Percentiles rank a stretch among this genome's conserved stretches.
These are phyloP conservation scores for Sylvicola cinctus DNA, from an alignment of 2,888 invertebrate species.

Conservation along the genomic window DNA sequence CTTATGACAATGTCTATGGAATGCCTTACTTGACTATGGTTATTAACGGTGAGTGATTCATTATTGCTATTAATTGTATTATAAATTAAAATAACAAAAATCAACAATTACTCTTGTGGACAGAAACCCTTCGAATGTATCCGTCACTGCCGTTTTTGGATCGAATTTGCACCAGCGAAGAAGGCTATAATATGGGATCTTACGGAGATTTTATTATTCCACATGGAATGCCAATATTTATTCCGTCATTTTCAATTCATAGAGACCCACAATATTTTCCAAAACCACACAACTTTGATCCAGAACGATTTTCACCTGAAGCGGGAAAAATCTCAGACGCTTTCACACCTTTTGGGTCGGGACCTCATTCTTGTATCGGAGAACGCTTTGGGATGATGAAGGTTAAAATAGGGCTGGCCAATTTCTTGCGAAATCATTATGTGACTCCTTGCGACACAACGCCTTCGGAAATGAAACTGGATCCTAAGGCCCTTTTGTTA, in stretches of 20 bases:
- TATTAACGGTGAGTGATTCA: constrained; percentile 3
- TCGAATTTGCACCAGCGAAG: constrained; percentile 15
- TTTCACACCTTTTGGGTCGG: constrained; percentile 23
- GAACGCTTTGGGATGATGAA: constrained; percentile 22
- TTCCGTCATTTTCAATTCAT: constrained; percentile 19
- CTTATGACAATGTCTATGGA: constrained; percentile 21
- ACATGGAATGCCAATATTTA: constrained; percentile 18
- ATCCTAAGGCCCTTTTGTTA: constrained; percentile 19
- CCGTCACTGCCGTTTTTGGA: constrained; percentile 22
- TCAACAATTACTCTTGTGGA: background rate
- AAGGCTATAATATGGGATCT: constrained; percentile 16
- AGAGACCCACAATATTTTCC: constrained; percentile 22
- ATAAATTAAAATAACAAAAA: constrained; percentile 7
- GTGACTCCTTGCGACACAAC: constrained; percentile 16
- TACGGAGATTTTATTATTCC: constrained; percentile 15
- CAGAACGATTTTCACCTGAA: constrained; percentile 21
- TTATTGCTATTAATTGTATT: too few species aligned
- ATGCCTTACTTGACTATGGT: constrained; percentile 27
- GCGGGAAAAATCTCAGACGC: constrained; percentile 18
- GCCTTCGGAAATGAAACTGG: constrained; percentile 14
- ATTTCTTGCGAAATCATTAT: constrained; percentile 19
- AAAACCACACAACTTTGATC: constrained; percentile 19
- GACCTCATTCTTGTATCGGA: constrained; percentile 22
- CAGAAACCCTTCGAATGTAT: constrained; percentile 21
- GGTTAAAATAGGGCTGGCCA: constrained; percentile 21